Base-by-base conservation (phyloP, 2,113 vertebrate genomes). In the Stigmatopora nigra region DNA sequence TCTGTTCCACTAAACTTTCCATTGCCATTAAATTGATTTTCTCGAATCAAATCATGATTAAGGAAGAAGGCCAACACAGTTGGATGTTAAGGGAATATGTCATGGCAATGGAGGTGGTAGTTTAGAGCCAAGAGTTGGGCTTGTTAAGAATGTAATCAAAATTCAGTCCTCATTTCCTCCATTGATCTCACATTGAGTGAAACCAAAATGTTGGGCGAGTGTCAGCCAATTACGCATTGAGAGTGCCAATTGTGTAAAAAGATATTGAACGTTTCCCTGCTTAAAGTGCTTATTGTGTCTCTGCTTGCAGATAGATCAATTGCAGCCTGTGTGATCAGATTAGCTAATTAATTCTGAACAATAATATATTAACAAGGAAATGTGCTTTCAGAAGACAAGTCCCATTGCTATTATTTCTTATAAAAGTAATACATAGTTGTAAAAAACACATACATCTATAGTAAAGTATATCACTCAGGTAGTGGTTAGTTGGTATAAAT, bases 281-380 rank as follows among this genome's bases (percentile, higher is more conserved):
- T 62, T 91, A 92, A 92, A 94, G 92, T 94, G 92, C 93, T 94
- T 92, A 93, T 87, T 88, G 90, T 86, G 88, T 88, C 80, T 68
- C 82, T 86, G 89, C 88, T 96, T 92, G 91, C 92, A 91, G 88
- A 84, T 68, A 78, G 91, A 98, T 98, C 94, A 92, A 97, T 98
- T 89, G 89, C 85, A 89, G 89, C 84, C 78, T 70, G 71, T 93
- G 89, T 92, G 93, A 98, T 96, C 89, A 91, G 94, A 98, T 99
- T 99, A 99, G 92, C 83, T 91, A 91, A 95, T 99, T 94, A 93
- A 95, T 96, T 88, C 89, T 88, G 88, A 89, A 89, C 89, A 89
- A 93, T 95, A 96, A 97, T 96, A 95, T 94, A 95, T 98, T 95
- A 95, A 97, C 93, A 96, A 92, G 91, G 89, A 93, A 94, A 97